These are phyloP conservation scores for Perodicticus potto DNA, from an alignment of 2,797 vertebrate genomes.

Conservation along the genomic window DNA sequence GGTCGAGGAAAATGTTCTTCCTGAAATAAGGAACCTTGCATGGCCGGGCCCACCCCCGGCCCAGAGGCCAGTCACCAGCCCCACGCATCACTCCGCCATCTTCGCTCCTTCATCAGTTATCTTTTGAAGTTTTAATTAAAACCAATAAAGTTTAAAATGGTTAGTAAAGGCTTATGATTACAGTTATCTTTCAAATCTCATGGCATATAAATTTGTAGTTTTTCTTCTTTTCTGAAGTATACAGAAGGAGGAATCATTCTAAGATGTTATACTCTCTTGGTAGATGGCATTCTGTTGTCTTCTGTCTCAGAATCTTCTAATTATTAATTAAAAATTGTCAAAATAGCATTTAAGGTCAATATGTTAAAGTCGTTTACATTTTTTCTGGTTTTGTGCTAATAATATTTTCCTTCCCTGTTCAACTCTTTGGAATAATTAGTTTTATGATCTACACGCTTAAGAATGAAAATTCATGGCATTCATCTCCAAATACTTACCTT, in stretches of 20 bases:
- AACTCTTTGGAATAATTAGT: background rate
- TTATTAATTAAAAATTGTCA: slow-evolving; percentile 1
- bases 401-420: slow-evolving; percentile 15
- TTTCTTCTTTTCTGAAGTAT: background rate
- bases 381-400: slow-evolving; percentile 27
- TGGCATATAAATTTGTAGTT: background rate
- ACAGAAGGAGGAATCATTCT: background rate
- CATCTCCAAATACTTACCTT: background rate
- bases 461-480: slow-evolving; percentile 1
- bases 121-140: background rate
- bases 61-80: background rate
- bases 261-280: background rate
- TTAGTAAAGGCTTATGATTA: background rate
- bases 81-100: slow-evolving; percentile 72
- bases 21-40: slow-evolving; percentile 52
- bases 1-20: slow-evolving; percentile 67
- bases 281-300: background rate
- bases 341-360: slow-evolving; percentile 32
- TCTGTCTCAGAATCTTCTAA: background rate
- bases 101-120: slow-evolving; percentile 53
- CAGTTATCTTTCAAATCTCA: background rate
- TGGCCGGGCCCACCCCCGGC: slow-evolving; percentile 17
- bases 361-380: background rate
- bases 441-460: background rate
- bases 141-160: background rate